phyloP scores from a whole-genome alignment of 2,113 vertebrate genomes.

The Pygoscelis adeliae region DNA sequence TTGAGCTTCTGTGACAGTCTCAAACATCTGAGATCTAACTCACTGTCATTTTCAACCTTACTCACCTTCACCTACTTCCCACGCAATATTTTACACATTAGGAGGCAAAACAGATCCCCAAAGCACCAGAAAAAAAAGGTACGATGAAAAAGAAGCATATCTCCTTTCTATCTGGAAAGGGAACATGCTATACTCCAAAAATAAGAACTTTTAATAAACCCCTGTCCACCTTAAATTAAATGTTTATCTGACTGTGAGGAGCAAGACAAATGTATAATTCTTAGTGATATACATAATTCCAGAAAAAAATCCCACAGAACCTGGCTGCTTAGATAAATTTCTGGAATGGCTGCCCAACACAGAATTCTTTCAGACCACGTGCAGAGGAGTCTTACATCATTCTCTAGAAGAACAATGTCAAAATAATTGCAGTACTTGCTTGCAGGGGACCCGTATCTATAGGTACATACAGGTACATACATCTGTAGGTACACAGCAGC shows the following conservation, averaged over 20 bases:
- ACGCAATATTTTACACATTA: not conserved
- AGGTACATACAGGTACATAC: not conserved
- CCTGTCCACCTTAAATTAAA: not conserved
- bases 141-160: not conserved
- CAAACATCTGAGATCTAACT: not conserved
- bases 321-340: not conserved
- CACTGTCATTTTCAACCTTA: not conserved
- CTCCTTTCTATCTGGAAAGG: not conserved
- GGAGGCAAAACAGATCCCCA: not conserved
- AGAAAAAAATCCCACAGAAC: not conserved
- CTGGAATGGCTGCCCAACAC: not conserved
- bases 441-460: not conserved
- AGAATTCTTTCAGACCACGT: not conserved
- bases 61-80: not conserved
- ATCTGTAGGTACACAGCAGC: not conserved
- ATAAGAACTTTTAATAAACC: not conserved
- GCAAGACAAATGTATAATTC: not conserved
- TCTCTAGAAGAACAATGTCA: not conserved
- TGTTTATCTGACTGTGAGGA: not conserved
- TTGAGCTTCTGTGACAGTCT: not conserved
- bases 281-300: not conserved
- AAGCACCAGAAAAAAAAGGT: not conserved
- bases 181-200: not conserved
- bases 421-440: not conserved
- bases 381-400: not conserved